Percentiles rank a stretch among this genome's conserved stretches.
These are phyloP conservation scores for Notothenia rossii DNA, from an alignment of 2,113 vertebrate genomes.

Conservation along the genomic window DNA sequence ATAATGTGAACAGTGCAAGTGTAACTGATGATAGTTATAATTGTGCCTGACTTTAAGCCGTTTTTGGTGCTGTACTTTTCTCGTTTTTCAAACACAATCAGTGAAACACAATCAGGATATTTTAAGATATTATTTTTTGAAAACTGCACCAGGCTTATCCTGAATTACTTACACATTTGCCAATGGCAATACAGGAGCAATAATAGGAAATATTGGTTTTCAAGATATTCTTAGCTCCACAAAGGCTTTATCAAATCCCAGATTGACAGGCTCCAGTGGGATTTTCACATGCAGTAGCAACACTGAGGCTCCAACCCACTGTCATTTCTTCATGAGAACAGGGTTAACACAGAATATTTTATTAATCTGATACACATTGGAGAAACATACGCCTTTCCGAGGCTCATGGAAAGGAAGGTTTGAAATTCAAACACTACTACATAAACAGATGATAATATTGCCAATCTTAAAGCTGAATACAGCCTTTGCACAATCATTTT, in stretches of 20 bases:
- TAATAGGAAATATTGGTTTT: slow-evolving; percentile 60
- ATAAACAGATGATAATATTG: slow-evolving; percentile 1
- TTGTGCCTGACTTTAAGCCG: slow-evolving; percentile 35
- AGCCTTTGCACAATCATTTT: background rate
- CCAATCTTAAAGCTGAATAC: background rate
- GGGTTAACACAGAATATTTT: slow-evolving; percentile 13
- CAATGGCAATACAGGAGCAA: slow-evolving; percentile 50
- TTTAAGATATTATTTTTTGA: slow-evolving; percentile 31
- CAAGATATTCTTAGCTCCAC: slow-evolving; percentile 71
- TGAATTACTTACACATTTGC: slow-evolving; percentile 66
- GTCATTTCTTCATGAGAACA: slow-evolving; percentile 28
- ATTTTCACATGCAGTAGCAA: slow-evolving; percentile 52
- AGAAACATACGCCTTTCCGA: background rate
- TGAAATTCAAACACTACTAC: background rate
- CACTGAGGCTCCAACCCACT: slow-evolving; percentile 33
- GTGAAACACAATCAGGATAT: slow-evolving; percentile 53
- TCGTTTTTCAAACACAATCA: slow-evolving; percentile 39
- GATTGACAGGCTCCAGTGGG: slow-evolving; percentile 63
- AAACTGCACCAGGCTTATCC: slow-evolving; percentile 35
- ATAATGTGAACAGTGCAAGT: slow-evolving; percentile 28
- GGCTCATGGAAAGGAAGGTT: background rate
- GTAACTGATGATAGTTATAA: slow-evolving; percentile 50
- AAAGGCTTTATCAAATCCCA: slow-evolving; percentile 59
- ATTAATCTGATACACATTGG: slow-evolving; percentile 29
- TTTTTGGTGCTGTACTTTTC: slow-evolving; percentile 38